A percentile compares a stretch with the other conserved stretches of the same genome.
These are phyloP conservation scores for Parthenolecanium corni DNA, from an alignment of 2,888 invertebrate species.

Conservation along the genomic window DNA sequence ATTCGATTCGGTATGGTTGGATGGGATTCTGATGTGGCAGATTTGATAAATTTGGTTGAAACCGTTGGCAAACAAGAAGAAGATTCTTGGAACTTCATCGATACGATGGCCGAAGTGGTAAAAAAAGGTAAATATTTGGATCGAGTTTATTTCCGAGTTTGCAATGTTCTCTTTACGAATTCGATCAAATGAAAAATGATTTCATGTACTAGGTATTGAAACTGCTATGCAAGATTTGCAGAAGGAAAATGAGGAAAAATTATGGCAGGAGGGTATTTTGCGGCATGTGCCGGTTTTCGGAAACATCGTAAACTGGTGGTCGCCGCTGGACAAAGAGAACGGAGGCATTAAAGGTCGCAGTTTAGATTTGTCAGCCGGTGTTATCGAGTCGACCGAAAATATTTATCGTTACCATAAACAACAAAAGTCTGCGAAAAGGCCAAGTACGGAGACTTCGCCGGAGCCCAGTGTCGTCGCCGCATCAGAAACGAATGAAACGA, in stretches of 20 bases:
- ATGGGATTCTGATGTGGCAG: conserved; percentile 85
- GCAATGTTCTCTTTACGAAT: too few species aligned
- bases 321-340: conserved; percentile 64
- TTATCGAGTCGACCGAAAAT: conserved; percentile 68
- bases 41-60: conserved; percentile 73
- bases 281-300: conserved; percentile 85
- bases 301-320: conserved; percentile 90
- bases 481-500: not conserved
- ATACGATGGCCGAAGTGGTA: conserved; percentile 90
- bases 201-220: conserved; percentile 58
- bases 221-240: conserved; percentile 84
- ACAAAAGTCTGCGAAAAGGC: not conserved
- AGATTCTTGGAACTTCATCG: conserved; percentile 80
- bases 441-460: not conserved
- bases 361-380: conserved; percentile 62
- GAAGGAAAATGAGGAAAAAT: conserved; percentile 75
- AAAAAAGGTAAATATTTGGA: conserved; percentile 57
- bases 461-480: not conserved
- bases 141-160: too few species aligned
- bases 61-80: conserved; percentile 84
- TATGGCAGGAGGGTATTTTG: conserved; percentile 89
- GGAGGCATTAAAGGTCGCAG: conserved; percentile 59
- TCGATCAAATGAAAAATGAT: not conserved
- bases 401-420: conserved; percentile 43
- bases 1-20: conserved; percentile 95